Base-by-base conservation (phyloP, 2,113 vertebrate species). In the Stictonetta naevosa region DNA sequence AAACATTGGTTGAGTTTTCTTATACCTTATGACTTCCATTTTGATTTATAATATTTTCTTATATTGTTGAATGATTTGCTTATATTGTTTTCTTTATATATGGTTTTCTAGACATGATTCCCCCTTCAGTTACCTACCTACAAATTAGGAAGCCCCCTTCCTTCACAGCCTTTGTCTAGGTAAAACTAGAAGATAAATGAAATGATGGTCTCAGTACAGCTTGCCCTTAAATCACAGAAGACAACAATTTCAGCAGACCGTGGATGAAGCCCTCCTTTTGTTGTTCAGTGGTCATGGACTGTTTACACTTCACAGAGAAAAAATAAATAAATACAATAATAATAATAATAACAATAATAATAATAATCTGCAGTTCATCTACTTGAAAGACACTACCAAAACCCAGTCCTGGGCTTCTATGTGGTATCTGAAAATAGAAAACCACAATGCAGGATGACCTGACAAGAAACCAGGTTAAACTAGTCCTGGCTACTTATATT, bases 1-100 rank as follows among this genome's bases (percentile, higher is more conserved):
- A 95, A 97, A 94, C n/a, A 92, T 71, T 53, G 36, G 38, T 8
- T 86, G 73, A 58, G 8, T 89, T 89, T 87, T 90, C 64, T 64
- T 59, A 31, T 62, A 44, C 34, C 19, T 88, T 56, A 46, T 42
- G 36, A 68, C 74, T 86, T 86, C 15, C 7, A 44, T 71, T 92
- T 40, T 59, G 10, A 34, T 80, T 60, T 36, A 28, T 50, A 50
- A 23, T 50, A 50, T 25, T 50, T 50, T 50, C 48, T 50, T 50
- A 50, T 50, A 50, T 50, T 50, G 48, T 50, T 50, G 48, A 50
- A 50, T 50, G 48, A 50, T 50, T 15, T 74, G 23, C 23, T 95
- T 90, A 25, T 84, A 31, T 67, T 74, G 2, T 55, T 83, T 74
- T 83, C 26, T 64, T 80, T 88, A 56, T 42, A 36, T 10, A 18